These are phyloP conservation scores for Ennomos quercinarius DNA, from an alignment of 2,888 invertebrate species.

Conservation along the genomic window DNA sequence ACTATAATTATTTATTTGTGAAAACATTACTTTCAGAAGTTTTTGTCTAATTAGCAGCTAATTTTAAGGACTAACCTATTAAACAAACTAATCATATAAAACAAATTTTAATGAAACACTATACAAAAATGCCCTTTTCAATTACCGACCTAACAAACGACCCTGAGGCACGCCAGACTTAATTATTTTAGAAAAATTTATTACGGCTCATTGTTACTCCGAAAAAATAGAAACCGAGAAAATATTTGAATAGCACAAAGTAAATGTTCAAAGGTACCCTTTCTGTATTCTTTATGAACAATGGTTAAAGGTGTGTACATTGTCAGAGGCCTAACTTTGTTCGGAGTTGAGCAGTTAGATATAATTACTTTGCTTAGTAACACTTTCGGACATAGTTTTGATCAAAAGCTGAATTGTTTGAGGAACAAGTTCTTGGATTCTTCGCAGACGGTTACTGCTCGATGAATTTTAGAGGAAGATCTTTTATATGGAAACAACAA, in stretches of 20 bases:
- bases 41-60: too few relatives aligned
- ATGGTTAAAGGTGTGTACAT: slow-evolving; percentile 10
- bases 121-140: slow-evolving; percentile 9
- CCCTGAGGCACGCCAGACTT: slow-evolving; percentile 12
- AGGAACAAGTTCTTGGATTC: slow-evolving; percentile 18
- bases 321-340: slow-evolving; percentile 16
- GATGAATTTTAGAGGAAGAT: slow-evolving; percentile 12
- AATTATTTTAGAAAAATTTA: slow-evolving; percentile 15
- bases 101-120: not conserved
- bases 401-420: slow-evolving; percentile 26
- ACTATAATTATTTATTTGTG: too few relatives aligned
- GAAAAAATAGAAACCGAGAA: slow-evolving; percentile 9
- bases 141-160: slow-evolving; percentile 7
- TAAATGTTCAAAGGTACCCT: not conserved
- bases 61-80: too few relatives aligned
- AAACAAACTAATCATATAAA: not conserved
- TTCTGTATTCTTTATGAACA: slow-evolving; percentile 16
- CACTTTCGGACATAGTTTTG: slow-evolving; percentile 25
- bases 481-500: slow-evolving; percentile 6
- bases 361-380: slow-evolving; percentile 25
- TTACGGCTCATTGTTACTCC: slow-evolving; percentile 12
- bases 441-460: slow-evolving; percentile 2
- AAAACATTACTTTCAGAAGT: too few relatives aligned
- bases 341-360: slow-evolving; percentile 16
- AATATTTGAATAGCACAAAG: slow-evolving; percentile 11